phyloP scores from a whole-genome alignment of 2,113 vertebrate species.

The Macaca mulatta region DNA sequence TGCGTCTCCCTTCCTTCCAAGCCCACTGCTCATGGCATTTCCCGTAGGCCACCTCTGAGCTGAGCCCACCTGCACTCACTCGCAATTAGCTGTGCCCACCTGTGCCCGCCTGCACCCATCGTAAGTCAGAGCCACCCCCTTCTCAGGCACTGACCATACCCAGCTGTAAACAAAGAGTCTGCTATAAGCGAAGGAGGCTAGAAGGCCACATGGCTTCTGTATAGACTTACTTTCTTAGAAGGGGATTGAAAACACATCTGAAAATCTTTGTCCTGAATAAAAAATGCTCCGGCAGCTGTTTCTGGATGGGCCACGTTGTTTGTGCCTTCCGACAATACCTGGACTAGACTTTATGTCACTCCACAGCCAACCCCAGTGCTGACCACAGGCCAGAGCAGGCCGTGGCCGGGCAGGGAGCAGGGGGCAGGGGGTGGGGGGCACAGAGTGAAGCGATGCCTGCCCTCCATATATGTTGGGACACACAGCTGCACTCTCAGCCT shows the following conservation, averaged over 20 bases:
- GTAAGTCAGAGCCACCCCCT: background rate
- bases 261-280: conserved; percentile 56
- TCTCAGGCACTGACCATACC: background rate
- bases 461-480: accelerated
- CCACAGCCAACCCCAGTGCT: background rate
- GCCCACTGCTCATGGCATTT: accelerated
- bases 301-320: conserved; percentile 44
- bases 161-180: background rate
- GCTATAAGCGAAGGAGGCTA: background rate
- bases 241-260: conserved; percentile 68
- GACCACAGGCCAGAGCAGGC: background rate
- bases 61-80: background rate
- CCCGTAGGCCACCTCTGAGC: background rate
- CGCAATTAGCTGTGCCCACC: background rate
- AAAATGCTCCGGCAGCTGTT: conserved; percentile 46
- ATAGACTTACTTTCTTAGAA: conserved; percentile 69
- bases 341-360: background rate
- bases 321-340: conserved; percentile 58
- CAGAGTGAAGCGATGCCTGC: background rate
- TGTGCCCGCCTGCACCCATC: too few relatives aligned
- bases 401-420: background rate
- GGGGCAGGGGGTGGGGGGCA: background rate
- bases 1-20: accelerated
- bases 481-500: accelerated
- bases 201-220: background rate